Conservation (phyloP, 2,888 invertebrate genomes). For the Pandemis heparana region DNA sequence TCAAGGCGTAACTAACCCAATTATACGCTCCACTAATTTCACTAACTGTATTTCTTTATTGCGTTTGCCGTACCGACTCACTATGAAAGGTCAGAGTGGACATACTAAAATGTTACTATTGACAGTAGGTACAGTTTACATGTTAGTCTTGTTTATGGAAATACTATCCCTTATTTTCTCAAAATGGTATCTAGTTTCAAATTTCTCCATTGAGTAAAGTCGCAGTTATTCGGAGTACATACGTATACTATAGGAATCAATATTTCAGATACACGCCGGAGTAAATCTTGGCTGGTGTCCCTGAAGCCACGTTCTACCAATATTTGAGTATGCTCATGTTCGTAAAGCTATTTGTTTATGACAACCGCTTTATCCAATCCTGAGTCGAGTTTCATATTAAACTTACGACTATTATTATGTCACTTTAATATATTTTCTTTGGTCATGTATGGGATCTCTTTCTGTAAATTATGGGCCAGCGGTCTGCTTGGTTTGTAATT, state of each 20-base stretch:
- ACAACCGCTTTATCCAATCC: constrained; percentile 56
- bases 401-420: constrained; percentile 49
- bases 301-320: constrained; percentile 75
- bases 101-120: constrained; percentile 23
- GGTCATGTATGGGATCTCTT: constrained; percentile 22
- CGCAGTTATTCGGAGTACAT: not conserved
- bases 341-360: constrained; percentile 72
- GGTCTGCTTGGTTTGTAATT: not conserved
- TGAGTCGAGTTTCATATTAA: constrained; percentile 55
- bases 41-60: constrained; percentile 36
- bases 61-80: constrained; percentile 15
- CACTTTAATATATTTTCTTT: constrained; percentile 48
- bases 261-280: constrained; percentile 60
- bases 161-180: not conserved
- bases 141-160: not conserved
- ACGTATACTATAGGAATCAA: constrained; percentile 47
- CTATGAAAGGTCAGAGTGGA: constrained; percentile 11
- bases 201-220: not conserved
- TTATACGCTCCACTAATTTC: constrained; percentile 36
- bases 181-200: not conserved
- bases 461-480: constrained; percentile 1
- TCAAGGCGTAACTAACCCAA: constrained; percentile 37
- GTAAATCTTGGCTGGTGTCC: constrained; percentile 66
- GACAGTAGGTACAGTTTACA: constrained; percentile 12
- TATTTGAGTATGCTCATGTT: constrained; percentile 71